Base-by-base conservation (phyloP, 30 jellyfish, hydroid and myxozoan genomes). In the Phacellophora camtschatica region DNA sequence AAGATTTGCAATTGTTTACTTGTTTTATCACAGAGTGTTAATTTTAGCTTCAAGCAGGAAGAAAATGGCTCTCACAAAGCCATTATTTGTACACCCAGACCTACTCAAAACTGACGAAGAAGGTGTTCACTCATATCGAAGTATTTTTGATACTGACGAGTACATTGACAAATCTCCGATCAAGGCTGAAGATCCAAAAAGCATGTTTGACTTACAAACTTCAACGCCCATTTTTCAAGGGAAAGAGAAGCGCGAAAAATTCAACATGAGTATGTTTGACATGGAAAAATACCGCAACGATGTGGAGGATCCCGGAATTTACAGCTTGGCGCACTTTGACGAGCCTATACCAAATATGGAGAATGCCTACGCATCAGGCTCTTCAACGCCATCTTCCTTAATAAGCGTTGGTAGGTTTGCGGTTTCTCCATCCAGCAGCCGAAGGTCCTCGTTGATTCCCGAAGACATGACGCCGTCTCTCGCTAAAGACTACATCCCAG, bases 291-390 rank as follows among this genome's bases (percentile, higher is more conserved):
- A 77, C 57, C 62, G 62, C 24, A 67, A 33, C n/a, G 92, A 76
- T 18, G 22, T 18, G 16, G 92, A 68, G 31, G 96, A 87, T 57
- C 96, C 92, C 32, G 96, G 96, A 8, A 59, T 68, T 10, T 87
- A 31, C 84, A 75, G 92, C 61, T 63, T 87, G 51, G 28, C 96
- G n/a, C 88, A 87, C 58, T 87, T 75, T 48, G 96, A 87, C 39
- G 96, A 87, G 83, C 96, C 96, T 8, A 67, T 80, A 22, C 88
- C 88, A 31, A 37, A 35, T 4, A 4, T 80, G 58, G 91, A 80
- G 41, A 49, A 42, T 49, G 83, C 82, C 10, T 80, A 65, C 55
- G 34, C 77, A 43, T 65, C 91, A 10, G 91, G 77, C 53, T 64
- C 91, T 22, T 54, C 91, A 22, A 65, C 84, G 18, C 91, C 91